Evolutionary conservation across 1,140 invertebrate species (phyloP).

Genomic region (Pogonomyrmex californicus): DNA sequence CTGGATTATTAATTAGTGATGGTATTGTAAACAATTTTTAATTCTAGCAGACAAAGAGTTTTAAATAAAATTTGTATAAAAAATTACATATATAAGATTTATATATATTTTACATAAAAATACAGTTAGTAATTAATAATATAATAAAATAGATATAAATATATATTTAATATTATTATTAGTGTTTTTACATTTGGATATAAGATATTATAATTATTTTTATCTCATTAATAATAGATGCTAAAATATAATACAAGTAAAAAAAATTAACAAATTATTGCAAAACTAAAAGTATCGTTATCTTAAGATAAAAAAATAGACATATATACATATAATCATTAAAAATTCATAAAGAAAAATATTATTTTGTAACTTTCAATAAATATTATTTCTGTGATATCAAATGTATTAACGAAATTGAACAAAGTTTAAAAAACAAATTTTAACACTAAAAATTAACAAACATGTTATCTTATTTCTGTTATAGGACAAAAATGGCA

Average conservation of each 20-base stretch:
- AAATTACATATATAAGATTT: no score
- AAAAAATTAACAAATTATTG: not conserved
- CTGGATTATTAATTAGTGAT: constrained; percentile 1
- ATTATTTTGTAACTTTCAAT: not conserved
- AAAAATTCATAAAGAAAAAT: not conserved
- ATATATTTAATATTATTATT: constrained; percentile 87
- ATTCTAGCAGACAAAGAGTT: not conserved
- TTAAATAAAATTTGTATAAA: not conserved
- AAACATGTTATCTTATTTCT: not conserved
- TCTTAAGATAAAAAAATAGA: not conserved
- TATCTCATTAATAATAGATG: not conserved
- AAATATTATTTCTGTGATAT: not conserved
- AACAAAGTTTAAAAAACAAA: not conserved
- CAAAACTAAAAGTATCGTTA: not conserved
- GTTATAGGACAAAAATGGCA: constrained; percentile 92
- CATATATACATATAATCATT: not conserved
- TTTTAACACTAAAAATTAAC: not conserved
- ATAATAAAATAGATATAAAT: constrained; percentile 86
- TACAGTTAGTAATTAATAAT: constrained; percentile 75
- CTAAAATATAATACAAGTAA: not conserved
- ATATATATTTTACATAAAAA: not conserved
- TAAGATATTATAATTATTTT: constrained; percentile 86
- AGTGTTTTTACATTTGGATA: constrained; percentile 90
- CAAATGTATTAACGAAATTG: not conserved
- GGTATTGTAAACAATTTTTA: not conserved